These are phyloP conservation scores for Anthoscopus minutus DNA, from an alignment of 2,113 vertebrate species.

Conservation along the genomic window DNA sequence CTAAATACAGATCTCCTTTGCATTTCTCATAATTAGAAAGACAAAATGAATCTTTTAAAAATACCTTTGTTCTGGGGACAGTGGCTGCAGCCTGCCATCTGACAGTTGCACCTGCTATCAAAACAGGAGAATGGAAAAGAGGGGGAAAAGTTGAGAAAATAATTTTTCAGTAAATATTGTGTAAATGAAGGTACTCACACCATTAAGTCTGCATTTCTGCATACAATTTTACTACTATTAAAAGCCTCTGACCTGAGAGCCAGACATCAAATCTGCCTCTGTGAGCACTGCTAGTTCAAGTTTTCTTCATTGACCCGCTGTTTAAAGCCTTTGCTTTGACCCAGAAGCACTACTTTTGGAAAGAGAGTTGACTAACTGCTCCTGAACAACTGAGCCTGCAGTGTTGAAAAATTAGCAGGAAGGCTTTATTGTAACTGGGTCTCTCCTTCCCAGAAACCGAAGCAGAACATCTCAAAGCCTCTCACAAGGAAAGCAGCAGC, in stretches of 20 bases:
- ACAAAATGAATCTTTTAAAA: neutral
- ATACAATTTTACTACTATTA: neutral
- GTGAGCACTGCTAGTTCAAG: neutral
- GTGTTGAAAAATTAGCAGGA: neutral
- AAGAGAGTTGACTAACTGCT: neutral
- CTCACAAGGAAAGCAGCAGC: neutral
- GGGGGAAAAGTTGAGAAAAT: neutral
- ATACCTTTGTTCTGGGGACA: slow-evolving; percentile 78
- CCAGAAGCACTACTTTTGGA: neutral
- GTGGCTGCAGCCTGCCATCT: slow-evolving; percentile 66
- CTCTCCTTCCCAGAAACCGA: neutral
- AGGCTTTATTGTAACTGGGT: neutral
- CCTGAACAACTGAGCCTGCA: neutral
- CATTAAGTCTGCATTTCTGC: neutral
- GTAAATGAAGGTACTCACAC: neutral
- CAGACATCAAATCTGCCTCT: neutral
- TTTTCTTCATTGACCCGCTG: neutral
- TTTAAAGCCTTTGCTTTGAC: neutral
- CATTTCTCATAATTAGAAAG: neutral
- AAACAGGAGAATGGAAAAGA: neutral
- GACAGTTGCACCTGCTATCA: slow-evolving; percentile 66
- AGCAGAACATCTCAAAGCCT: neutral
- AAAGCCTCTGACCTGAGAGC: neutral
- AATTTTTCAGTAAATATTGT: neutral
- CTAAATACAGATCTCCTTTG: neutral